Base-by-base conservation (phyloP, 2,888 invertebrate species). In the Nephrocerus scutellatus region DNA sequence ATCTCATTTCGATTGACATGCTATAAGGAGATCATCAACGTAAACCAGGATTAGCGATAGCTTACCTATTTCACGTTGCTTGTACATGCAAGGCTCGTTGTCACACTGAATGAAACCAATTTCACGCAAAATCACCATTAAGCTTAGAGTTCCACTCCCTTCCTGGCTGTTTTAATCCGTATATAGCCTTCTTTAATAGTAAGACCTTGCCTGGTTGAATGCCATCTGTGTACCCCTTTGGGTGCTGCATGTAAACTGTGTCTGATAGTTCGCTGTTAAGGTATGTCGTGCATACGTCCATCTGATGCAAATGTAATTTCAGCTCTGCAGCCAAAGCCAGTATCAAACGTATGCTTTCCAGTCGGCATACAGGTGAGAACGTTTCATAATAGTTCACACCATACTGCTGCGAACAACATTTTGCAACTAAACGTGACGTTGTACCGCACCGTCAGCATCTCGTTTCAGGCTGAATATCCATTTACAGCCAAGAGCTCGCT, bases 261-360 rank as follows among this genome's bases (percentile, higher is more conserved):
- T 48, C 45, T 6, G 36, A n/a, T n/a, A 50, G 16, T 10, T 45
- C 41, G 7, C 46, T 36, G 14, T 47, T 44, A 12, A 48, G 30
- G 29, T 48, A 50, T 12, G 45, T 46, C 13, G 45, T 40, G 13
- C 35, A 31, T 12, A 50, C 41, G 29, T 47, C 47, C 29, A 48
- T 33, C 8, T 48, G 50, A 29, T 47, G 46, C 10, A 49, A 13
- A 26, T 46, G 26, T 30, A 47, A 21, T 24, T 44, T 36, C 16
- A 38, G 20, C 20, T 46, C 33, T 6, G 39, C 49, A 16, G 48
- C 43, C 3, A 50, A 14, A 9, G 46, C 46, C 25, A 50, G 36
- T 14, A 48, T 4, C 34, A 39, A 32, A 0, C 45, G 42, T 25
- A 49, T 42, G 6, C 43, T 49, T 30, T 37, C 38, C 28, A 44